Evolutionary conservation across 2,797 vertebrate genomes (phyloP), one percentile per base, ranked within the genome.

Genomic region (Rhodeus uyekii): DNA sequence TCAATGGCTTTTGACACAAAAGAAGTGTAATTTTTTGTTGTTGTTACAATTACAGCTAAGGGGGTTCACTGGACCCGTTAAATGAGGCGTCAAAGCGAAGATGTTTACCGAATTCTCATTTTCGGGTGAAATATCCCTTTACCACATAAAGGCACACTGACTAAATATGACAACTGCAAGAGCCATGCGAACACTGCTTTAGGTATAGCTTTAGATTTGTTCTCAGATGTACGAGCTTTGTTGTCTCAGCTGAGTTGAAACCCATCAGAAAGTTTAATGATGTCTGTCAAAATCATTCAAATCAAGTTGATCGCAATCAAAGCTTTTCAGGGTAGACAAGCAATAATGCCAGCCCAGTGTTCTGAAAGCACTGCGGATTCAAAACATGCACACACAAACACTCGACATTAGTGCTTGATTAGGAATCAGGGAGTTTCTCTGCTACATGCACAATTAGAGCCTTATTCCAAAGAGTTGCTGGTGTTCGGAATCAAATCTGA

Each of bases 361-460:
- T 76, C 53, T 83, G 61, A 81, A 63, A 63, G 84, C 83, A 83
- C 78, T 83, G 89, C 78, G 83, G 71, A 77, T 91, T 85, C 88
- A 90, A 84, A 76, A 87, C 89, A 88, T 73, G 83, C 65, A 55
- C 29, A 73, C 38, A 46, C 53, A 72, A 58, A 79, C 76, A 68
- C 83, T 80, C 82, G 38, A 89, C 85, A 90, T 91, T 90, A 92
- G 91, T 90, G 92, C 91, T 93, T 89, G 85, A 92, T 93, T 86
- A 91, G 91, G 87, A 92, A 93, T 95, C 95, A 95, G 94, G 95
- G 94, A 94, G 92, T 92, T 90, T 92, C 87, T 91, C 89, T 90
- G 69, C 82, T 82, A 91, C 92, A 90, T 93, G 93, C 93, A 94
- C 92, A 92, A 85, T 90, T 92, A 94, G 92, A 87, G 92, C 93